Evolutionary conservation across 2,888 invertebrate genomes (phyloP), one percentile per base, ranked within the genome.

Genomic region (Zaprionus bogoriensis): DNA sequence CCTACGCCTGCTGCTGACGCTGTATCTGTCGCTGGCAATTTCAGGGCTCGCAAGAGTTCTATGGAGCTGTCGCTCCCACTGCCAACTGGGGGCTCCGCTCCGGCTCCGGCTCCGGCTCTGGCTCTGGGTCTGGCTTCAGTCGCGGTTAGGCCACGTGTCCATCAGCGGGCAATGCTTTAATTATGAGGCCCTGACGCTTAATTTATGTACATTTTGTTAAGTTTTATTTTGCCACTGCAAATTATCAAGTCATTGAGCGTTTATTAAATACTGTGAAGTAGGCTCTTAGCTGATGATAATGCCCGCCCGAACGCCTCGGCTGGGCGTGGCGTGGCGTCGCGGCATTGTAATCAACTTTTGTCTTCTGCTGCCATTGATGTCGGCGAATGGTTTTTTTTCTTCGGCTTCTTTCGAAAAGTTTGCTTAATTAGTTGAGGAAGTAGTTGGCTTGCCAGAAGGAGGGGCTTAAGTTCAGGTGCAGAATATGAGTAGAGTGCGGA

Each of bases 161-260:
- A 74, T 80, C 81, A 55, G 39, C 69, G 50, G 69, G 80, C 57
- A 70, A 79, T 67, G 74, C 87, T 84, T 82, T 87, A 87, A 82
- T 87, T 82, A 87, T 87, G 74, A 54, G 44, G 68, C 77, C 54
- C 63, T 64, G 75, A 50, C 68, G 83, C 73, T 63, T 80, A 77
- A 82, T 87, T 87, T 84, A 82, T 87, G 87, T 74, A 86, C 82
- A 87, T 87, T 83, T 80, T 83, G 77, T 83, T 79, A 71, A 69
- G 77, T 87, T 87, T 68, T 71, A 67, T 77, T 83, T 70, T 68
- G 58, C 54, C 76, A 68, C 76, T 72, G 62, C 79, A 87, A 82
- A 87, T 87, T 87, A 86, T 80, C 74, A 82, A 82, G 84, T 87
- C 87, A 77, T 87, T 80, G 88, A 74, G 81, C 63, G 65, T 69